Percentiles rank a stretch among this genome's conserved stretches.
Evolutionary conservation across 2,797 vertebrate species (phyloP).

Genomic region (Octomys mimax): DNA sequence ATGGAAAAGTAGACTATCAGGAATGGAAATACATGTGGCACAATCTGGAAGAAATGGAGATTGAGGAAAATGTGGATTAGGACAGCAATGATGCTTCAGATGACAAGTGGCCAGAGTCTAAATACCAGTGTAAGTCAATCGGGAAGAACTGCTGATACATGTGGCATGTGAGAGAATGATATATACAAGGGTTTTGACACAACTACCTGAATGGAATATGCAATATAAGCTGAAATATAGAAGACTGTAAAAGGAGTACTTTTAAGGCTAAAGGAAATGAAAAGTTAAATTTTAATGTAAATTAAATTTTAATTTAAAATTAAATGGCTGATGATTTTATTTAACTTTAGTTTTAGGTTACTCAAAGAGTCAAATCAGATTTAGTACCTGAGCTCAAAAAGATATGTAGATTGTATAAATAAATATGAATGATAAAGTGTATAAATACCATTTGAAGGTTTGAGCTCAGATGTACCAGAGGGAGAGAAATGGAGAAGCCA

Average conservation of each 20-base stretch:
- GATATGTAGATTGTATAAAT: neutral
- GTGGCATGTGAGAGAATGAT: neutral
- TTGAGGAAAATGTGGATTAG: neutral
- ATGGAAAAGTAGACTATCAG: too few species aligned
- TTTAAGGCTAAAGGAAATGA: neutral
- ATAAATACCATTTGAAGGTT: neutral
- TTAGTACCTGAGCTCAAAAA: neutral
- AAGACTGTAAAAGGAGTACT: neutral
- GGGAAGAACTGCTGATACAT: neutral
- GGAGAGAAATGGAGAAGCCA: neutral
- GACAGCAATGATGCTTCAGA: neutral
- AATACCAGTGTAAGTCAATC: neutral
- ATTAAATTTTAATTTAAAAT: too few species aligned
- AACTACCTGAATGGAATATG: neutral
- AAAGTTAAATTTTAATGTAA: neutral
- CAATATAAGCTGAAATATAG: neutral
- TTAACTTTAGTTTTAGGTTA: neutral
- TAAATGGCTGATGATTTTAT: neutral
- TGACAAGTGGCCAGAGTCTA: neutral
- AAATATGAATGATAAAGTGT: neutral
- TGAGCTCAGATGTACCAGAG: neutral
- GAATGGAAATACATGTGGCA: neutral
- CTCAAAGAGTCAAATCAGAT: neutral
- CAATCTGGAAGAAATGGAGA: neutral
- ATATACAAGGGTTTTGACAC: neutral